Evolutionary conservation across 2,797 vertebrate species (phyloP).

Genomic region (Acanthiza pusilla): DNA sequence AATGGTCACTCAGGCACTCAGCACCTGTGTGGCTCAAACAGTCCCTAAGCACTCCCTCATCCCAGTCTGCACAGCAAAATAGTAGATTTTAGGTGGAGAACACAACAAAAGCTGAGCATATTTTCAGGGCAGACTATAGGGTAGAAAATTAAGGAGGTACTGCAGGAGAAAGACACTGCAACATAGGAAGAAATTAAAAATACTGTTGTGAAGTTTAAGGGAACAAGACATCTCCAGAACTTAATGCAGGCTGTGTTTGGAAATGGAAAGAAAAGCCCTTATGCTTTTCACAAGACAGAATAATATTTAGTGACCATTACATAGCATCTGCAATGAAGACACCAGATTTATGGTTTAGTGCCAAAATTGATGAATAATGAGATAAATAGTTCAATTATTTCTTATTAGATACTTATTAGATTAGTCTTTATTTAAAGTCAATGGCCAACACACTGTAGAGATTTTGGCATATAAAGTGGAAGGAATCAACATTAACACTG

Average conservation of each 20-base stretch:
- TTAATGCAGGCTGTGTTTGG: not conserved
- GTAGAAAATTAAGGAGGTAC: not conserved
- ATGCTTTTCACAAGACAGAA: not conserved
- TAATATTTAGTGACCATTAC: not conserved
- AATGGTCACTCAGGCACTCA: not conserved
- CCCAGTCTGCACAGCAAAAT: not conserved
- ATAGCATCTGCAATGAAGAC: not conserved
- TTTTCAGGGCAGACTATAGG: not conserved
- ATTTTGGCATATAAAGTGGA: not conserved
- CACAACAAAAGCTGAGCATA: not conserved
- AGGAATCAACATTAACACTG: not conserved
- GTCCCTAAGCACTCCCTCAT: rapidly evolving
- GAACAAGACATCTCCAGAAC: not conserved
- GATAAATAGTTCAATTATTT: not conserved
- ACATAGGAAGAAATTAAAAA: not conserved
- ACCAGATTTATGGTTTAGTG: not conserved
- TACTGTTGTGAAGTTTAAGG: not conserved
- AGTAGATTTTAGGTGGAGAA: not conserved
- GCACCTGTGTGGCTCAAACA: not conserved
- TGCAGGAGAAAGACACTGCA: not conserved
- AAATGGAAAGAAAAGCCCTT: not conserved
- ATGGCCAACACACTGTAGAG: not conserved
- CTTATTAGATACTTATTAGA: not conserved
- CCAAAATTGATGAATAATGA: not conserved
- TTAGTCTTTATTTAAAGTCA: not conserved